Conservation (phyloP, 2,797 vertebrate genomes). For the Geotrypetes seraphini region DNA sequence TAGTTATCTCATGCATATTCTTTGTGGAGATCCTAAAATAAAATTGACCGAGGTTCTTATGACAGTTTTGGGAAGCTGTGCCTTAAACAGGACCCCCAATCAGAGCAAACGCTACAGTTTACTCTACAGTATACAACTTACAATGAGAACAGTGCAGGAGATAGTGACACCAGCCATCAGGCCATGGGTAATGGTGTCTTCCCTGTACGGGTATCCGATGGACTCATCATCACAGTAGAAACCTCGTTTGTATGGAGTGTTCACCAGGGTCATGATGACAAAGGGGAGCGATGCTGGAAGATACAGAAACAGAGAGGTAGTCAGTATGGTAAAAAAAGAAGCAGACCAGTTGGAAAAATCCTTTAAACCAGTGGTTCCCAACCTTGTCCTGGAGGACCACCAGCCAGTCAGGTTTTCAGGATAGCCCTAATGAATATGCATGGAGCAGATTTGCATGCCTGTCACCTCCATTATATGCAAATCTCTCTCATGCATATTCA, state of each 20-base stretch:
- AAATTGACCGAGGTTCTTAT: background rate
- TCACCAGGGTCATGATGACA: slow-evolving; percentile 66
- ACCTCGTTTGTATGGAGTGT: slow-evolving; percentile 69
- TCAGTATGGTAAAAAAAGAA: no score
- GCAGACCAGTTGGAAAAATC: no score
- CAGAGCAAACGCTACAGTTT: background rate
- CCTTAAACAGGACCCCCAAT: background rate
- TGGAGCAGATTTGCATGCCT: no score
- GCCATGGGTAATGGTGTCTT: slow-evolving; percentile 79
- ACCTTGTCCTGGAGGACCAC: no score
- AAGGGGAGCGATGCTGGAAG: slow-evolving; percentile 74
- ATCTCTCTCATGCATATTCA: no score
- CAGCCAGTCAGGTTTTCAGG: no score
- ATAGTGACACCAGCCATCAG: slow-evolving; percentile 79
- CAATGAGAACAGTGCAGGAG: slow-evolving; percentile 71
- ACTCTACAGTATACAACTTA: slow-evolving; percentile 46
- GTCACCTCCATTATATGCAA: no score
- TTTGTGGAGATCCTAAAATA: no score
- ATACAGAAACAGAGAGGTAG: background rate
- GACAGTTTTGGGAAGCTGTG: background rate
- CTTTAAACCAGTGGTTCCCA: no score
- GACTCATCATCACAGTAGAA: slow-evolving; percentile 81
- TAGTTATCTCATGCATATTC: no score
- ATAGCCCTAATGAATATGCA: no score
- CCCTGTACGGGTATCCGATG: slow-evolving; percentile 76